Evolutionary conservation across 2,797 vertebrate genomes (phyloP), one percentile per base, ranked within the genome.

Genomic region (Hydrolagus colliei): DNA sequence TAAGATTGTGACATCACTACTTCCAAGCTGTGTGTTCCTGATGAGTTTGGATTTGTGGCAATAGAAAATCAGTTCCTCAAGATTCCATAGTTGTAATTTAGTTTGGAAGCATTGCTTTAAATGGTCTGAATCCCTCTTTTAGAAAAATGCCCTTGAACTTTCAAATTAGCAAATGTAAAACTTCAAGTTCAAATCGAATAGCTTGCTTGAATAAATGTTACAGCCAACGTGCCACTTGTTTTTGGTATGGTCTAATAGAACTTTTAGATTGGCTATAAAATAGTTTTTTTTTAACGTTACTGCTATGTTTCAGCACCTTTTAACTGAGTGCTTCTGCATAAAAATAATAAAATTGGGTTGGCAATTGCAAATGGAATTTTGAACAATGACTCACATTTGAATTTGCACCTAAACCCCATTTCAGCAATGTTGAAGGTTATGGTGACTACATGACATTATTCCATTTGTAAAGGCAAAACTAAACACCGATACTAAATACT

Each of bases 181-280:
- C 16, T 52, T 68, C n/a, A 71, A 67, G 20, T 84, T 20, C 32
- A 84, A 84, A 84, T 68, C 32, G 35, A 32, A 41, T 35, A 12
- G 12, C 59, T 27, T 52, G 41, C 41, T 52, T 52, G 10, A 63
- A 79, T 65, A 27, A 67, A 41, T 68, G 68, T 32, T 71, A 63
- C 41, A 84, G 65, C 65, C 79, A 84, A 84, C 71, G 32, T 35
- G 71, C 67, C 41, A 52, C 41, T 35, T 80, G 20, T 84, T 84
- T 77, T 84, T 84, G 79, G 79, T 84, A 84, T 84, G 79, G 79
- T 84, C 79, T 84, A 35, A 84, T 71, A 84, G 65, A 84, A 41
- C 27, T 41, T 71, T 63, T 71, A 71, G 32, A 35, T 67, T 82
- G 65, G 27, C 10, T 84, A 67, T 52, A 84, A 77, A 84, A 67